phyloP scores from a whole-genome alignment of 2,113 vertebrate species.

The Ciconia stormi region DNA sequence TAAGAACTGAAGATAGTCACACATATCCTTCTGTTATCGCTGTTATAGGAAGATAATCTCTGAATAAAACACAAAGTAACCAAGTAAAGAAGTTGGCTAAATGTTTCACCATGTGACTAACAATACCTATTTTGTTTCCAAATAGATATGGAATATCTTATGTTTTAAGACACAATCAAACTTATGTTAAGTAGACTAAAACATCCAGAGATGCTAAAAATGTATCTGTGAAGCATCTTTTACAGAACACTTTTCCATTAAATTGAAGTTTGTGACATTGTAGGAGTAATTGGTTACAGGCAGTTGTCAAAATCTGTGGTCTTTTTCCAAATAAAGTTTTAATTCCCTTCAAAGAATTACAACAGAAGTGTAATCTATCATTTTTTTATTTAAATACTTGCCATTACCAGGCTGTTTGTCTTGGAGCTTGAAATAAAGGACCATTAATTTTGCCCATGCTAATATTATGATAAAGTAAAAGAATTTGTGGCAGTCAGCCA shows the following conservation, averaged over 20 bases:
- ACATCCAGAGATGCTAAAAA: background rate
- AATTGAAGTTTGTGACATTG: background rate
- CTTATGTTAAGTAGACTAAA: background rate
- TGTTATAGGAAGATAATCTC: background rate
- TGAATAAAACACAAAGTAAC: background rate
- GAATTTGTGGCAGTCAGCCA: conserved; percentile 23
- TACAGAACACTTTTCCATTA: background rate
- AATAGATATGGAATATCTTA: background rate
- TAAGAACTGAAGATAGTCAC: background rate
- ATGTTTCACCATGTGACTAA: background rate
- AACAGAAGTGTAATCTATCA: background rate
- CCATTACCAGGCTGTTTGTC: background rate
- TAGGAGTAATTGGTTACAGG: background rate
- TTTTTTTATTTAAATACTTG: background rate
- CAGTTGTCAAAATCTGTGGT: background rate
- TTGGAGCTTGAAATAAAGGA: conserved; percentile 32
- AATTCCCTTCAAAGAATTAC: background rate
- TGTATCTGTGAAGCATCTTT: background rate
- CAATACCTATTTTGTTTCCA: background rate
- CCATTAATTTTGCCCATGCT: background rate
- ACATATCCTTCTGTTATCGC: background rate
- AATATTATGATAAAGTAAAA: conserved; percentile 24
- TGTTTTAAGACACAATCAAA: background rate
- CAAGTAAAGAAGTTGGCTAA: background rate
- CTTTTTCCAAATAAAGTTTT: background rate